Base-by-base conservation (phyloP, 2,113 vertebrate species). In the Smithornis capensis region DNA sequence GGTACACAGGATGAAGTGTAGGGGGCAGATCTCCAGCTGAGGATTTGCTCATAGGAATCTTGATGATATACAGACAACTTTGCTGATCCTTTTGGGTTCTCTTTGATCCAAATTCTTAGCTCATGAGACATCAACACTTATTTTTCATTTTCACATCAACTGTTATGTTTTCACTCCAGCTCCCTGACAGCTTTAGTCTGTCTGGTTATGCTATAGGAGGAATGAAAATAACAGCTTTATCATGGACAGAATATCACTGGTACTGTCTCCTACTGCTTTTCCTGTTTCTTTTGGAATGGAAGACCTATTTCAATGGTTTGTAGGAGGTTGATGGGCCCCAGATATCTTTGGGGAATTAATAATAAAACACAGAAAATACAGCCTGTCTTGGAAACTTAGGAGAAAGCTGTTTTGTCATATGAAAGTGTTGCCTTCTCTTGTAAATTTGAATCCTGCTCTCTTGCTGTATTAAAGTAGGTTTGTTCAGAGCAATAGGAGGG, bases 91-190 rank as follows among this genome's bases (percentile, higher is more conserved):
- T 89, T 60, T 75, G 65, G 69, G 53, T 78, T 93, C 67, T 76
- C 89, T 97, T 96, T 94, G 92, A 95, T 97, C 89, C 84, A 80
- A 82, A 94, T 91, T 94, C 83, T 91, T 95, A 92, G 91, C 69
- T 95, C 57, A 56, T 94, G 87, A 87, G 83, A 91, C 87, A 94
- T 84, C 87, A 94, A 87, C 68, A 89, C 83, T 93, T 89, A 93
- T 78, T 97, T 92, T 91, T 95, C 77, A 71, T 95, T 95, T 96
- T 92, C 89, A 92, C 44, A 40, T 92, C 69, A 78, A 91, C 80
- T 64, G 42, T 84, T 95, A 91, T 62, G 89, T 89, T 96, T 93
- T 95, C 75, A 88, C 57, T 95, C 86, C 44, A 94, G 24, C 49
- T 87, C 31, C 14, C 37, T 87, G 74, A 82, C 87, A 95, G 77